Evolutionary conservation across 2,797 vertebrate species (phyloP).

Genomic region (Arvicola amphibius): DNA sequence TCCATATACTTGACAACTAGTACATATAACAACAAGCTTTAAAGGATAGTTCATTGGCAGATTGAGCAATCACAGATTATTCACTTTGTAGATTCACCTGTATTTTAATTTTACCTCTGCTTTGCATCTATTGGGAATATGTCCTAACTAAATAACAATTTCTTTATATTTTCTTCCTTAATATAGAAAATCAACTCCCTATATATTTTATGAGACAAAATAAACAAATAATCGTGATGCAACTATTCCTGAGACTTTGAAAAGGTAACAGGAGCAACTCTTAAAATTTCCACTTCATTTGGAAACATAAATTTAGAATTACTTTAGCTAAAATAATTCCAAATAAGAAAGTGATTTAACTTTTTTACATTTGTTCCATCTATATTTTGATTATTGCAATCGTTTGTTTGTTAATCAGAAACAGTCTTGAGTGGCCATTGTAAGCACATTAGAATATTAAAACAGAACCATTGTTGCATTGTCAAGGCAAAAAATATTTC

Average conservation of each 20-base stretch:
- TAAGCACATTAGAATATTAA: neutral
- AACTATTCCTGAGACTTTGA: neutral
- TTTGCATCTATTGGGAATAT: constrained; percentile 1
- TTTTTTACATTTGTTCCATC: neutral
- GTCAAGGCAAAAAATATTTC: neutral
- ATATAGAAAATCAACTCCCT: neutral
- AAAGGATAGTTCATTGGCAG: neutral
- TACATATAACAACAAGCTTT: neutral
- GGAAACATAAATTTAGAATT: constrained; percentile 14
- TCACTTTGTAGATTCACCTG: neutral
- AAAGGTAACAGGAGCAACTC: neutral
- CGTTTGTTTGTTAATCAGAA: constrained; percentile 48
- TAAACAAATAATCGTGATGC: neutral
- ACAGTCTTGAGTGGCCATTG: neutral
- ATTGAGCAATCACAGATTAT: neutral
- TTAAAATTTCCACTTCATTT: constrained; percentile 29
- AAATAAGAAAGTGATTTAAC: neutral
- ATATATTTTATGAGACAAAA: neutral
- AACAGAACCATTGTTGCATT: neutral
- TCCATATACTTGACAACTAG: neutral
- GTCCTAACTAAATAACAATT: neutral
- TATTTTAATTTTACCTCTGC: neutral
- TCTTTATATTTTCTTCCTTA: neutral
- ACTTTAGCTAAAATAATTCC: neutral
- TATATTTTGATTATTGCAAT: neutral